These are phyloP conservation scores for Idaea aversata DNA, from an alignment of 2,888 invertebrate genomes.

Conservation along the genomic window DNA sequence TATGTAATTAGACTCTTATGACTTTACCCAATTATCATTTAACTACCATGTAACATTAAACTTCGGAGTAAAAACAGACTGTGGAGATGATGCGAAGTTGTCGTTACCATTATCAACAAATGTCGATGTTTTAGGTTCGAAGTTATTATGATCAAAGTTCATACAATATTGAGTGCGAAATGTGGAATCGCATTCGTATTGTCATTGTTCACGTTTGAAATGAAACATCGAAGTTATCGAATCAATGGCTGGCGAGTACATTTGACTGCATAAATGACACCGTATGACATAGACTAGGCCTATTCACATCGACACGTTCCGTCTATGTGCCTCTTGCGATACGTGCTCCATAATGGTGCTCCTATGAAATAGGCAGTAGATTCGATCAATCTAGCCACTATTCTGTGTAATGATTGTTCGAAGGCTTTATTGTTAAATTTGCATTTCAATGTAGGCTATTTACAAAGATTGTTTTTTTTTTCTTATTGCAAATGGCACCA, in stretches of 20 bases:
- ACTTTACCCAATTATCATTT: conserved; percentile 15
- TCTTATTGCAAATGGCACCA: background rate
- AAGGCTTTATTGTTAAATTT: conserved; percentile 14
- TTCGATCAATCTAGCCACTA: conserved; percentile 59
- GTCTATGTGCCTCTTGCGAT: conserved; percentile 35
- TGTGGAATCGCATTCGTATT: conserved; percentile 15
- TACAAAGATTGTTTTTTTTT: background rate
- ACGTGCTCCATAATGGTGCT: conserved; percentile 63
- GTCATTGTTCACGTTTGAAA: conserved; percentile 15
- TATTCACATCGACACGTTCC: conserved; percentile 59
- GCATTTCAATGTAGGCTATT: background rate
- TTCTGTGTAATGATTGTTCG: conserved; percentile 38
- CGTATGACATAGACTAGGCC: conserved; percentile 40
- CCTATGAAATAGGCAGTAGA: conserved; percentile 48
- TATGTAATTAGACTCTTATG: conserved; percentile 37
- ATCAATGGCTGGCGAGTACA: conserved; percentile 39
- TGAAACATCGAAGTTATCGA: conserved; percentile 48
- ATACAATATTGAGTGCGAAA: conserved; percentile 9
- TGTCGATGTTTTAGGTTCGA: background rate
- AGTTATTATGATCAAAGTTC: conserved; percentile 9
- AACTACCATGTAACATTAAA: conserved; percentile 1
- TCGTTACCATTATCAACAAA: background rate
- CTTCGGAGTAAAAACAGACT: background rate
- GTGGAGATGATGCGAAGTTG: background rate
- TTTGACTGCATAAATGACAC: conserved; percentile 49